Base-by-base conservation (phyloP, 1,140 invertebrate species). In the Leptinotarsa undecemlineata region DNA sequence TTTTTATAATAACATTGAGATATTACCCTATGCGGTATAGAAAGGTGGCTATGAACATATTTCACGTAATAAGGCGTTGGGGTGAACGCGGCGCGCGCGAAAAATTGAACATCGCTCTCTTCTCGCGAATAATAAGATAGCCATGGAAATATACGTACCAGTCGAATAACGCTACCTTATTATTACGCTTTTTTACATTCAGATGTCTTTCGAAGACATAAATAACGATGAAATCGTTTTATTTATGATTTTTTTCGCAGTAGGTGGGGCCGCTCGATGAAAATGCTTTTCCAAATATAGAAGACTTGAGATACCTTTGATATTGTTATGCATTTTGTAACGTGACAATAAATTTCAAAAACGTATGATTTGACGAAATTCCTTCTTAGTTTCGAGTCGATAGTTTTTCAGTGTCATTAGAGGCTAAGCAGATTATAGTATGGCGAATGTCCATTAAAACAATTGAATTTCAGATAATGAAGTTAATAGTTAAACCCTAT, bases 1-100 rank as follows among this genome's bases (percentile, higher is more conserved):
- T 80, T 80, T 80, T 80, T 80, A 80, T 80, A 79, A 79, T 79
- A 80, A 80, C 79, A 80, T 80, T 80, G 79, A 80, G 79, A 80
- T 80, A 80, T 80, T 80, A 79, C 79, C 77, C 77, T 80, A 75
- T 80, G 79, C 77, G 79, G 79, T 80, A 80, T 80, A 80, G 79
- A 80, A 80, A 80, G 79, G 79, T 80, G 77, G 79, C 79, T 80
- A 80, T 80, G 79, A 80, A 80, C 79, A 80, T 80, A 80, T 80
- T 80, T 80, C 79, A 80, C 77, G 75, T 80, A 80, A 80, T 80
- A 80, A 80, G 77, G 78, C 72, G 76, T 69, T 78, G 68, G 77
- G 79, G 77, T 64, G 62, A 72, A 21, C 51, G 17, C 42, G 48
- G 47, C 68, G 68, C 48, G 77, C 64, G 77, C 76, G 77, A 79